Conservation (phyloP, 2,113 vertebrate genomes). For the Cichladusa arquata region DNA sequence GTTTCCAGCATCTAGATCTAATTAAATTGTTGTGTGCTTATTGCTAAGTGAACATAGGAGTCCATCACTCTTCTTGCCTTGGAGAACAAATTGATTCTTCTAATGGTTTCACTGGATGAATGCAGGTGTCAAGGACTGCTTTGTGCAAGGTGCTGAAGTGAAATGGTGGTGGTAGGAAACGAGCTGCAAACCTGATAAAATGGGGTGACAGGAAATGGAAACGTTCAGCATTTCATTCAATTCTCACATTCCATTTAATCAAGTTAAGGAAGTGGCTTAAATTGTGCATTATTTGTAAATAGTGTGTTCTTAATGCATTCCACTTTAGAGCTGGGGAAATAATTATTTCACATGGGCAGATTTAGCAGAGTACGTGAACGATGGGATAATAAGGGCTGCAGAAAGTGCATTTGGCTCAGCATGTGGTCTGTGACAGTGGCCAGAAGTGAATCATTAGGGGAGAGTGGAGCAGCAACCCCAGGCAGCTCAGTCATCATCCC, state of each 20-base stretch:
- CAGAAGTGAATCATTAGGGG: not conserved
- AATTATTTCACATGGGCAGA: not conserved
- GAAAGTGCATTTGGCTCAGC: not conserved
- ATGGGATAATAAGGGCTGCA: not conserved
- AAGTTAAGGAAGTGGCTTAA: not conserved
- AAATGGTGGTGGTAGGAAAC: not conserved
- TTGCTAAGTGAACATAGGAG: not conserved
- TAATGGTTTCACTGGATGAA: not conserved
- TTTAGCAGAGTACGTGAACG: accelerated
- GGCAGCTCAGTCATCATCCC: not conserved
- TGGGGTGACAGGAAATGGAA: not conserved
- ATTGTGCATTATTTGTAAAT: not conserved
- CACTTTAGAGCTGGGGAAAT: not conserved
- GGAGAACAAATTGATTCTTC: slow-evolving; percentile 4
- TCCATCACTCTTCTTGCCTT: slow-evolving; percentile 8
- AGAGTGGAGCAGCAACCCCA: not conserved
- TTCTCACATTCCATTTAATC: not conserved
- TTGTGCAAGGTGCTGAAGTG: not conserved
- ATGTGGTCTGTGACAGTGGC: not conserved
- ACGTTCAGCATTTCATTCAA: not conserved
- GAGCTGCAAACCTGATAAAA: not conserved
- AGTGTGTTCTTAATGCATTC: not conserved
- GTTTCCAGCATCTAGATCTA: not conserved
- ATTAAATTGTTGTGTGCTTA: slow-evolving; percentile 29
- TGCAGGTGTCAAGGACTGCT: not conserved